A percentile compares a stretch with the other conserved stretches of the same genome.
These are phyloP conservation scores for Triops cancriformis DNA, from an alignment of 1,140 invertebrate species.

Conservation along the genomic window DNA sequence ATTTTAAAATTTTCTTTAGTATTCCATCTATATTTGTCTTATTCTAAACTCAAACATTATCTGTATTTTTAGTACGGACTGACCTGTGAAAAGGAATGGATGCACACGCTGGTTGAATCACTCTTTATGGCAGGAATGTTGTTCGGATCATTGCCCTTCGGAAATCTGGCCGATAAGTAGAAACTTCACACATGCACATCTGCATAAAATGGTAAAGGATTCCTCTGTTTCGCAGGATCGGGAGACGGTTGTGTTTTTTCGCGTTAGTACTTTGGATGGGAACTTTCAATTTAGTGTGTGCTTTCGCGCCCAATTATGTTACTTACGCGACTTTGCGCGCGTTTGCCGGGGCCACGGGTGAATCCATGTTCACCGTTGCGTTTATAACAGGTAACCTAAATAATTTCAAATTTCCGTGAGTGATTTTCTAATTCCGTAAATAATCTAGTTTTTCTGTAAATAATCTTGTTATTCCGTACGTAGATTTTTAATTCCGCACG, in stretches of 20 bases:
- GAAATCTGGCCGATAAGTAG: conserved; percentile 23
- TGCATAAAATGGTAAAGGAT: background rate
- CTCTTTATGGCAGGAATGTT: conserved; percentile 27
- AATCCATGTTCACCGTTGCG: conserved; percentile 14
- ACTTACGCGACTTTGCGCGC: conserved; percentile 19
- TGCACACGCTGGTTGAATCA: conserved; percentile 16
- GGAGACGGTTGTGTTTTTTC: conserved; percentile 13
- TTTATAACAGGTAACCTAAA: conserved; percentile 25
- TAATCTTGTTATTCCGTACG: too few species aligned
- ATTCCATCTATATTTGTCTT: background rate
- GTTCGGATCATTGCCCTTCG: conserved; percentile 22
- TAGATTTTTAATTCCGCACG: too few species aligned
- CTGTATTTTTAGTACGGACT: conserved; percentile 19
- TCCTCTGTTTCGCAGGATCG: background rate
- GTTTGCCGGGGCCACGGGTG: conserved; percentile 17
- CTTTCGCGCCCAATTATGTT: conserved; percentile 16
- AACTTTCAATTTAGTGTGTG: background rate
- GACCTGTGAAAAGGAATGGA: conserved; percentile 24
- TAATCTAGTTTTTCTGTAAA: too few species aligned
- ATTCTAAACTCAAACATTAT: background rate
- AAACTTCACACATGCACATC: background rate
- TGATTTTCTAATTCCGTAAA: too few species aligned
- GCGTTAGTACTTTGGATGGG: conserved; percentile 15
- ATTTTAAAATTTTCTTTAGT: background rate
- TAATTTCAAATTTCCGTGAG: too few species aligned